Evolutionary conservation across 2,888 invertebrate species (phyloP), one percentile per base, ranked within the genome.

Genomic region (Molanna angustata): DNA sequence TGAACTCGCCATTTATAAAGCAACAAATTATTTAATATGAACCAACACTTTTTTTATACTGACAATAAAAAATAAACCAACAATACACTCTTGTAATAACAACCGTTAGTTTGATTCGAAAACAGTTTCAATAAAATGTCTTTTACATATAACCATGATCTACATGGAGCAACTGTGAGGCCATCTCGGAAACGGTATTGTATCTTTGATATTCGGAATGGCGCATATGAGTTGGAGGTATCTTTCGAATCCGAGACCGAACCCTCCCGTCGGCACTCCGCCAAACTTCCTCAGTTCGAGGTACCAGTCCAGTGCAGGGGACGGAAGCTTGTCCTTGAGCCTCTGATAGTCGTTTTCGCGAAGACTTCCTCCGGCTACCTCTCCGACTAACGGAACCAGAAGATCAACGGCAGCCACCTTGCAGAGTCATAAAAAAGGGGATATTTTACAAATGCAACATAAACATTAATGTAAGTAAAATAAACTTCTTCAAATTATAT

Each of bases 191-290:
- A 96, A 99, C 0, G 97, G 91, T 62, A 95, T 81, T 3, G 90
- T 86, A 68, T 99, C 99, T 69, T 93, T 92, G 61, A 99, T 96
- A 71, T 94, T 98, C 40, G 75, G 73, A 32, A 94, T 80, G 45
- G 88, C 86, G 32, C 94, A 82, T 27, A 97, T 59, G 46, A 86
- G 82, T 71, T 94, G 93, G 51, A 99, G 68, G 62, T 90, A 84
- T 62, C 99, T 82, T 67, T 99, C 99, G 65, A 99, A 86, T 0
- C 99, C 99, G 64, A 99, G 76, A 4, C 99, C 99, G 72, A 92
- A 99, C 1, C 99, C 99, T 14, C 88, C 96, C 7, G 94, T 94
- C 0, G 93, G 86, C 27, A 90, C 85, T 54, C 90, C 86, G 1
- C 98, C 99, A 70, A 83, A 93, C 70, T 86, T 86, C 52, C 98